A percentile compares a stretch with the other conserved stretches of the same genome.
Conservation (phyloP, 1,140 invertebrate genomes). For the Danaus plexippus region DNA sequence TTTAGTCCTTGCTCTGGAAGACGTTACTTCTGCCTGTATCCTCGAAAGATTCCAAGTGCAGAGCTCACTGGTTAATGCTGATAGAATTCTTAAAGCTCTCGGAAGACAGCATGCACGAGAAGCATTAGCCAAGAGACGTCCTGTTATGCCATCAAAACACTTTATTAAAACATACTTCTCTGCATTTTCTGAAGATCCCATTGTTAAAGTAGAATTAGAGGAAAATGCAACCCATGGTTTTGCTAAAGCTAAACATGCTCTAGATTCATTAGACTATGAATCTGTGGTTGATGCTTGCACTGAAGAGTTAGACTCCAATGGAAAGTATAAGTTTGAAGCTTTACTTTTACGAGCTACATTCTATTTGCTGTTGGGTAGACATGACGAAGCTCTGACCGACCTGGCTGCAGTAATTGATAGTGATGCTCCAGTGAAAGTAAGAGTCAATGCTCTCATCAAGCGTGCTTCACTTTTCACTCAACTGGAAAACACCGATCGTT, state of each 20-base stretch:
- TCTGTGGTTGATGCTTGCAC: slow-evolving; percentile 84
- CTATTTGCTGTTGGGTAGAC: slow-evolving; percentile 81
- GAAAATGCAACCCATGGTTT: slow-evolving; percentile 72
- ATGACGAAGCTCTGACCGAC: slow-evolving; percentile 80
- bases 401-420: slow-evolving; percentile 77
- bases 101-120: slow-evolving; percentile 81
- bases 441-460: slow-evolving; percentile 93
- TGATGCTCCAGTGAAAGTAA: slow-evolving; percentile 74
- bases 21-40: slow-evolving; percentile 93
- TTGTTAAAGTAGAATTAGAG: slow-evolving; percentile 60
- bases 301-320: slow-evolving; percentile 79
- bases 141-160: slow-evolving; percentile 85
- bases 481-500: slow-evolving; percentile 79
- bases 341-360: slow-evolving; percentile 87
- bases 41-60: slow-evolving; percentile 90
- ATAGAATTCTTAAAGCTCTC: slow-evolving; percentile 87
- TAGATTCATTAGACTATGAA: slow-evolving; percentile 82
- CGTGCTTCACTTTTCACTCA: slow-evolving; percentile 88
- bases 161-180: slow-evolving; percentile 89
- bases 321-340: slow-evolving; percentile 75
- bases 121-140: slow-evolving; percentile 77
- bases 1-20: slow-evolving; percentile 86
- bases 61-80: slow-evolving; percentile 83
- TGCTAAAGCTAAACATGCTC: slow-evolving; percentile 76
- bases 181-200: slow-evolving; percentile 88